These are phyloP conservation scores for Chaetodon trifasciatus DNA, from an alignment of 2,797 vertebrate genomes.

Conservation along the genomic window DNA sequence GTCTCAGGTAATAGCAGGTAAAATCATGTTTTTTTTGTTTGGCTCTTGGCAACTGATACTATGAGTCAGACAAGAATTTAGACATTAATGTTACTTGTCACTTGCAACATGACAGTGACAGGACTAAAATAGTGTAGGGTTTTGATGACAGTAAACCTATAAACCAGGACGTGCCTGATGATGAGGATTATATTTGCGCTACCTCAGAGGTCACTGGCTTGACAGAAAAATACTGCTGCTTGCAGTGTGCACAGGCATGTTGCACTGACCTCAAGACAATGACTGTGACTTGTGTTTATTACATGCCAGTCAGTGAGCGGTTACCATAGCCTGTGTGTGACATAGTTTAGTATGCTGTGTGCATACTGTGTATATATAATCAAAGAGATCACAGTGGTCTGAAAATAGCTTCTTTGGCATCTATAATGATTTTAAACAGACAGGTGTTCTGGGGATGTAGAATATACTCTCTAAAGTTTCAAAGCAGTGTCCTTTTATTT, in stretches of 20 bases:
- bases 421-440: not conserved
- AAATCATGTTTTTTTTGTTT: not conserved
- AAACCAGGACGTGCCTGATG: constrained; percentile 30
- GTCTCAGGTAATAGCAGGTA: not conserved
- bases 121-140: not conserved
- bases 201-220: constrained; percentile 32
- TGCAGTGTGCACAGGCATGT: not conserved
- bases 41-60: not conserved
- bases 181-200: constrained; percentile 18
- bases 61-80: not conserved
- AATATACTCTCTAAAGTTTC: not conserved
- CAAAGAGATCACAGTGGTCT: not conserved
- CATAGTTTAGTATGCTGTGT: not conserved
- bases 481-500: not conserved
- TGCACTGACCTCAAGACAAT: constrained; percentile 31
- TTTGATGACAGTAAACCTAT: constrained; percentile 17
- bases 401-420: not conserved
- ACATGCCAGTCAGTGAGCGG: not conserved
- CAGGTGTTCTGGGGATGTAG: not conserved
- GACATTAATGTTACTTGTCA: not conserved
- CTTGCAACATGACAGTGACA: not conserved
- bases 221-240: constrained; percentile 4
- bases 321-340: not conserved
- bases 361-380: too few relatives aligned
- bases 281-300: not conserved